Evolutionary conservation across 2,797 vertebrate species (phyloP).

Genomic region (Darevskia mixta): DNA sequence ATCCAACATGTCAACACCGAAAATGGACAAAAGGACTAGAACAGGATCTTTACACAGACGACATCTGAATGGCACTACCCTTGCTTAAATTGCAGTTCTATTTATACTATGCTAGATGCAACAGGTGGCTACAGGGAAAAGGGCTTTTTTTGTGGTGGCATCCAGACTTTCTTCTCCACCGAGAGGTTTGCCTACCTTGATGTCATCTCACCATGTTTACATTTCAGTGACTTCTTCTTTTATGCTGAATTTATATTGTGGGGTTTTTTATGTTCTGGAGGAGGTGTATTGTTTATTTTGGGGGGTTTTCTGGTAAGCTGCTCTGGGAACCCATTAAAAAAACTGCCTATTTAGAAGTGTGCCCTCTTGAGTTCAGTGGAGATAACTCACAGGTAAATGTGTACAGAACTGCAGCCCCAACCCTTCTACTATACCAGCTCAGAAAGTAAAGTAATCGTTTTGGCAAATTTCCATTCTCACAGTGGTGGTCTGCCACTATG

Average conservation of each 20-base stretch:
- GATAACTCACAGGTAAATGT: background rate
- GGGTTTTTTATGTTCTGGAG: background rate
- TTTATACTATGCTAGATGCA: background rate
- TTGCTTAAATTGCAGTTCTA: background rate
- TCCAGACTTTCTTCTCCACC: background rate
- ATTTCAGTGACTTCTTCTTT: background rate
- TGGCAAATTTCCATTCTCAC: background rate
- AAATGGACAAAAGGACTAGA: background rate
- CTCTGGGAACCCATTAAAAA: background rate
- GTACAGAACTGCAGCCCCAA: background rate
- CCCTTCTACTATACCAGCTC: background rate
- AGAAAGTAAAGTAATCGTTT: background rate
- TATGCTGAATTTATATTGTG: background rate
- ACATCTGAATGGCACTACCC: background rate
- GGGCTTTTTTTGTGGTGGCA: background rate
- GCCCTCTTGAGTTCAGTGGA: background rate
- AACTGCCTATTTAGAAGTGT: background rate
- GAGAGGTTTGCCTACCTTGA: background rate
- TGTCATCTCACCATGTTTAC: background rate
- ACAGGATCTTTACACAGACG: background rate
- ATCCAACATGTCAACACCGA: background rate
- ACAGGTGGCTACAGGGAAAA: background rate
- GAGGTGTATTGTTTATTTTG: no score
- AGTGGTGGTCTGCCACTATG: background rate
- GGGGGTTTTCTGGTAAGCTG: background rate